Base-by-base conservation (phyloP, 2,888 invertebrate genomes). In the Nematopogon swammerdamellus region DNA sequence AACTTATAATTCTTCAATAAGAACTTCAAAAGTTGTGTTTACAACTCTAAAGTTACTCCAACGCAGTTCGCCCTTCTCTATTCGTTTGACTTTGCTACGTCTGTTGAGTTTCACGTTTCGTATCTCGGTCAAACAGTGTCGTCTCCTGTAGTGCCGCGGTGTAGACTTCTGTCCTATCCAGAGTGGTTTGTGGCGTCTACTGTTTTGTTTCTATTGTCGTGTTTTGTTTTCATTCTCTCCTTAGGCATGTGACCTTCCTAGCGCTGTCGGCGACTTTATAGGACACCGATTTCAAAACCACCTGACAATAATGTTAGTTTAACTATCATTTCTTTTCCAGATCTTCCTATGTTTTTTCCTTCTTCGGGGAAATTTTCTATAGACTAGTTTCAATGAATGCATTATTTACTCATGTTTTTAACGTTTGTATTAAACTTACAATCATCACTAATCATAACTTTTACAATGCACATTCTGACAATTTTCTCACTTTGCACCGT, bases 181-280 rank as follows among this genome's bases (percentile, higher is more conserved):
- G 36, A 8, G 11, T 25, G 25, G 11, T 36, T 14, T 36, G 36
- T 36, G 36, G 36, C 36, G 36, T 36, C n/a, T 36, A 36, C 36
- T 14, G 14, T 36, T 36, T 36, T 8, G 14, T 36, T 36, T 36
- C n/a, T 36, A 14, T 14, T 14, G 36, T 36, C n/a, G 8, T 10
- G 10, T 6, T 6, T 25, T 25, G 4, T 14, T 36, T 14, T 43
- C 3, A 19, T 44, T 60, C 59, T 58, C 54, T 63, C 60, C 62
- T 58, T 59, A 63, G 67, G 74, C 71, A 72, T 72, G 71, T 61
- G 43, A 19, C 25, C 46, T 49, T 49, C 14, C 43, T 47, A 19
- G n/a, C 14, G 18, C 16, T 4, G 36, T 47, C 36, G 36, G 30
- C 16, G 30, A 47, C 25, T 30, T n/a, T n/a, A n/a, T n/a, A 29